Evolutionary conservation across 2,797 vertebrate genomes (phyloP).

Genomic region (Psittacula derbiana): DNA sequence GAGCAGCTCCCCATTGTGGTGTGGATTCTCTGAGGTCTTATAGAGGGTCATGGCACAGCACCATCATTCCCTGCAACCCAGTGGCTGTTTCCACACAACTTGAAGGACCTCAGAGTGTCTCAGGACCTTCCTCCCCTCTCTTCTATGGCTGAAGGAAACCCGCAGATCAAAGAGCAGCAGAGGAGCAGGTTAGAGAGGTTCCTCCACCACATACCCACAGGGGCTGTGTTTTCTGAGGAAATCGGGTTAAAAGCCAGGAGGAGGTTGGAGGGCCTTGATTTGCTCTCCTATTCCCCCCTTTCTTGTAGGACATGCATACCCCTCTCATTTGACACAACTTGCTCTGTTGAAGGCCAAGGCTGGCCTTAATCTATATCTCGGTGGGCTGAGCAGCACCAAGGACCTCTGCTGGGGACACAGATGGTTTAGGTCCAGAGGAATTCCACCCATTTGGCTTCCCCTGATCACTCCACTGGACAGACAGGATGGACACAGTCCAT

Average conservation of each 20-base stretch:
- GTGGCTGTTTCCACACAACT: not conserved
- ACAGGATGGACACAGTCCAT: not conserved
- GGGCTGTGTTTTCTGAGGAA: not conserved
- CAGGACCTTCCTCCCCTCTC: not conserved
- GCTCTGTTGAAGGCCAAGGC: not conserved
- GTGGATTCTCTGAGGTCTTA: not conserved
- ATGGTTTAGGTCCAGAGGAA: not conserved
- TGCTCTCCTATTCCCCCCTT: not conserved
- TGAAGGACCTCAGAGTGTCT: not conserved
- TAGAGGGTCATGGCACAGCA: not conserved
- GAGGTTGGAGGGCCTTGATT: not conserved
- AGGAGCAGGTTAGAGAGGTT: not conserved
- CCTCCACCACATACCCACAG: rapidly evolving
- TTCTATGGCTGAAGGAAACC: not conserved
- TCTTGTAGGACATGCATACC: not conserved
- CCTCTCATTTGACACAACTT: not conserved
- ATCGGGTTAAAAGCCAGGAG: not conserved
- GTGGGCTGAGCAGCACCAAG: not conserved
- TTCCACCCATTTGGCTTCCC: not conserved
- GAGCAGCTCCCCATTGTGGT: rapidly evolving
- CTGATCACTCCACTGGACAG: not conserved
- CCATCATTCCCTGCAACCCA: rapidly evolving
- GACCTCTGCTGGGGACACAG: not conserved
- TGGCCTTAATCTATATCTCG: not conserved
- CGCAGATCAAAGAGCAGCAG: not conserved